phyloP scores from a whole-genome alignment of 2,113 vertebrate species.

The Erpornis zantholeuca region DNA sequence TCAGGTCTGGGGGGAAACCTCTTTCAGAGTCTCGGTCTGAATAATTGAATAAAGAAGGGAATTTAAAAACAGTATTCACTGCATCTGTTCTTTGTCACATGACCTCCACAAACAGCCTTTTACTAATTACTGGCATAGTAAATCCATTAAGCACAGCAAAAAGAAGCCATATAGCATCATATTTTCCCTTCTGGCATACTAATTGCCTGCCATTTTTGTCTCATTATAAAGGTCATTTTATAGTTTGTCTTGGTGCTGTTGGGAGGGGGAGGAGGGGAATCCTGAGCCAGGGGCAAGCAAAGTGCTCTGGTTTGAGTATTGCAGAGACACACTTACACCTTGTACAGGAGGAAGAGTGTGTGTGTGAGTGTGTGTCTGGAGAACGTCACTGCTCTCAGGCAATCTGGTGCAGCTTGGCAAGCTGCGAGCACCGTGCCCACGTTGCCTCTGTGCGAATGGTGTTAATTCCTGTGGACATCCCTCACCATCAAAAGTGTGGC shows the following conservation, averaged over 20 bases:
- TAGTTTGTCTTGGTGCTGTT: background rate
- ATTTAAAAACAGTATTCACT: conserved; percentile 15
- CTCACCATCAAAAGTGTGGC: background rate
- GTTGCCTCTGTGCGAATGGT: background rate
- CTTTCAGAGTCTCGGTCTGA: background rate
- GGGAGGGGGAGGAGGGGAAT: background rate
- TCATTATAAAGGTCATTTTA: conserved; percentile 19
- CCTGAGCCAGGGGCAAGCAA: background rate
- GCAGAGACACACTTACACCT: background rate
- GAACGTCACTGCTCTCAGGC: background rate
- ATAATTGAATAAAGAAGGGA: conserved; percentile 2
- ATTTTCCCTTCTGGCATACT: conserved; percentile 19
- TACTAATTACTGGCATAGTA: conserved; percentile 27
- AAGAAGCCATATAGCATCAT: background rate
- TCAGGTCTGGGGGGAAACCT: background rate
- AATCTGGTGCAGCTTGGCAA: background rate
- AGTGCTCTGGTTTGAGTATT: background rate
- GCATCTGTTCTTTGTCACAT: conserved; percentile 31
- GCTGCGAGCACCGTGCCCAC: background rate
- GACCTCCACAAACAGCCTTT: conserved; percentile 11
- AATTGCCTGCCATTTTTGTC: conserved; percentile 18
- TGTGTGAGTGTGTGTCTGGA: background rate
- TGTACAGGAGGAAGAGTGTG: background rate
- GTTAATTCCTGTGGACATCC: conserved; percentile 46
- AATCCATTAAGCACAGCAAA: conserved; percentile 36